phyloP scores from a whole-genome alignment of 2,888 invertebrate species.

The Oeneis ivallda region DNA sequence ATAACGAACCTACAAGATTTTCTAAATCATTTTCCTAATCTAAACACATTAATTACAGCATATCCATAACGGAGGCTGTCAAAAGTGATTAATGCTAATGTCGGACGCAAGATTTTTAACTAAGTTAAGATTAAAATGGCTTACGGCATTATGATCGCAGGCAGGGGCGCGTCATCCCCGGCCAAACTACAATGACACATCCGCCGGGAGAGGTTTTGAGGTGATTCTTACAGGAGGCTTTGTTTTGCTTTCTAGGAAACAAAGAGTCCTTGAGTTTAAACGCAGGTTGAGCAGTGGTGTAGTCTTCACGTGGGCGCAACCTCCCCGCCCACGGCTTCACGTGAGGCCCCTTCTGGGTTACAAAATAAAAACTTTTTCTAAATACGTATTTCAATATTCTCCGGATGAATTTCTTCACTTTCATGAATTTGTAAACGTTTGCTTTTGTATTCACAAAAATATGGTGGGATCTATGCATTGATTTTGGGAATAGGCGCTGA shows the following conservation, averaged over 20 bases:
- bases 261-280: too few species aligned
- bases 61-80: slow-evolving; percentile 77
- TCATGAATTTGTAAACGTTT: too few species aligned
- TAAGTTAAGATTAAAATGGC: slow-evolving; percentile 82
- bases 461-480: too few species aligned
- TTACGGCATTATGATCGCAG: slow-evolving; percentile 74
- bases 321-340: too few species aligned
- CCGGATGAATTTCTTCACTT: too few species aligned
- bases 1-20: slow-evolving; percentile 9
- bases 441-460: too few species aligned
- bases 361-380: too few species aligned
- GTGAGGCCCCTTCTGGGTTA: too few species aligned
- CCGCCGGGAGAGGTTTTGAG: slow-evolving; percentile 74
- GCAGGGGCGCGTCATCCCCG: slow-evolving; percentile 77
- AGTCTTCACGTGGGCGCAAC: too few species aligned
- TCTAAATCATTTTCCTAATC: slow-evolving; percentile 21
- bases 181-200: slow-evolving; percentile 80
- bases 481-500: too few species aligned
- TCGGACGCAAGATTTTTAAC: slow-evolving; percentile 80
- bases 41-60: slow-evolving; percentile 62
- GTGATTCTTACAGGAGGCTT: neutral
- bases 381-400: too few species aligned
- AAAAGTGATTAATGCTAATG: slow-evolving; percentile 79
- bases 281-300: too few species aligned
- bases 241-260: slow-evolving; percentile 3